phyloP scores from a whole-genome alignment of 1,140 invertebrate species.

The Bemisia tabaci region DNA sequence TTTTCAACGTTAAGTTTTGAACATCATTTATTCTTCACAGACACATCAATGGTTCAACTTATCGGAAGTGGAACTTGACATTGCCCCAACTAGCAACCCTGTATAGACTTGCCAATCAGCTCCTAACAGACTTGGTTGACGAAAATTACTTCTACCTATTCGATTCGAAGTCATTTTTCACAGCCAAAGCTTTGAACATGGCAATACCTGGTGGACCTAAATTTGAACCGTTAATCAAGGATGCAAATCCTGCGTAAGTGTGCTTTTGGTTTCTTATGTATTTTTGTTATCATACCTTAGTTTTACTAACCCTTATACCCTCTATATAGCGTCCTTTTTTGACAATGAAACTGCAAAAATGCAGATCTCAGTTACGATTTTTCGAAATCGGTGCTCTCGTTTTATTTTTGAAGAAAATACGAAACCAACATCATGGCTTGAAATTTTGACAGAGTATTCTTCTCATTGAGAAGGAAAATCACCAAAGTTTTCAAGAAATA shows the following conservation, averaged over 20 bases:
- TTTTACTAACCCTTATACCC: too few relatives aligned
- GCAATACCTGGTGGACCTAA: conserved; percentile 99
- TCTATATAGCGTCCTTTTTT: too few relatives aligned
- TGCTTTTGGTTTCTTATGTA: conserved; percentile 8
- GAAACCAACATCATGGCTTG: too few relatives aligned
- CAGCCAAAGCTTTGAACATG: conserved; percentile 98
- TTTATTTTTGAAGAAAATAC: too few relatives aligned
- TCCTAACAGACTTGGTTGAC: conserved; percentile 97
- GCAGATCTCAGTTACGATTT: too few relatives aligned
- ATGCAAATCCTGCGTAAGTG: conserved; percentile 73
- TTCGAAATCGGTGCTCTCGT: too few relatives aligned
- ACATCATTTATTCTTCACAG: conserved; percentile 34
- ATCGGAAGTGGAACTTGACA: conserved; percentile 87
- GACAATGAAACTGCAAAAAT: too few relatives aligned
- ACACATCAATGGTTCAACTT: conserved; percentile 93
- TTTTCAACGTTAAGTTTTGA: too few relatives aligned
- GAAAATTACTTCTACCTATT: conserved; percentile 99
- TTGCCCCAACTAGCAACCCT: conserved; percentile 95
- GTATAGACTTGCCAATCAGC: conserved; percentile 92
- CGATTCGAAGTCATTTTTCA: conserved; percentile 98
- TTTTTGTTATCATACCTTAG: too few relatives aligned
- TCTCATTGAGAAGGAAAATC: too few relatives aligned
- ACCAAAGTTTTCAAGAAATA: too few relatives aligned
- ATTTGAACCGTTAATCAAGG: conserved; percentile 98
- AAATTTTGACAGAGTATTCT: too few relatives aligned